A percentile compares a stretch with the other conserved stretches of the same genome.
phyloP scores from a whole-genome alignment of 2,113 vertebrate genomes.

The Phalacrocorax brasilianus region DNA sequence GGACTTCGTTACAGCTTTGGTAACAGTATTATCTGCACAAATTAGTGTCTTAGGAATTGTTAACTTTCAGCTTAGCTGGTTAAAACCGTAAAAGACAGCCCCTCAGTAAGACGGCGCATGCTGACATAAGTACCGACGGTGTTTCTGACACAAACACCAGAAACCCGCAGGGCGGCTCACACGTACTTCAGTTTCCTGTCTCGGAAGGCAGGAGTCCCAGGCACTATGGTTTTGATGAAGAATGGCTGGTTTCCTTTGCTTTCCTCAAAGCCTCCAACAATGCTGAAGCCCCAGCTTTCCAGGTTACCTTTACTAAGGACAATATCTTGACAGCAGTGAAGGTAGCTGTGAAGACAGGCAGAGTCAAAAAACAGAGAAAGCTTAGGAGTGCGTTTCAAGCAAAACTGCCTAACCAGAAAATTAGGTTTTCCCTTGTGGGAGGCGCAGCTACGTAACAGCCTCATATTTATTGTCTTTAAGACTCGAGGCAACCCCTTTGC shows the following conservation, averaged over 20 bases:
- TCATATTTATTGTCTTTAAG: neutral
- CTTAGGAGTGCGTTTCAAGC: neutral
- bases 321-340: conserved; percentile 91
- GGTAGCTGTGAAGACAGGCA: conserved; percentile 71
- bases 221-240: conserved; percentile 96
- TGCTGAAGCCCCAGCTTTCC: conserved; percentile 95
- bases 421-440: neutral
- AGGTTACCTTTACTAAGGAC: conserved; percentile 85
- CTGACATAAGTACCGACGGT: fast-evolving
- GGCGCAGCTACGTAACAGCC: neutral
- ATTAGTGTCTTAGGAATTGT: neutral
- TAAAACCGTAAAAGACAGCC: neutral
- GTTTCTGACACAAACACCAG: neutral
- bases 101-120: fast-evolving
- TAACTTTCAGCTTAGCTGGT: neutral
- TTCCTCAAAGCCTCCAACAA: conserved; percentile 92
- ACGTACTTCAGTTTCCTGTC: conserved; percentile 89
- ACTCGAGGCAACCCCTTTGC: neutral
- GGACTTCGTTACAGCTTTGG: neutral
- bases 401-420: neutral
- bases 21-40: neutral
- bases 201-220: conserved; percentile 87
- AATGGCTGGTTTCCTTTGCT: conserved; percentile 89
- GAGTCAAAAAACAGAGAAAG: neutral
- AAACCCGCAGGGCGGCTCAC: neutral